These are phyloP conservation scores for Furcula furcula DNA, from an alignment of 2,888 invertebrate genomes.

Conservation along the genomic window DNA sequence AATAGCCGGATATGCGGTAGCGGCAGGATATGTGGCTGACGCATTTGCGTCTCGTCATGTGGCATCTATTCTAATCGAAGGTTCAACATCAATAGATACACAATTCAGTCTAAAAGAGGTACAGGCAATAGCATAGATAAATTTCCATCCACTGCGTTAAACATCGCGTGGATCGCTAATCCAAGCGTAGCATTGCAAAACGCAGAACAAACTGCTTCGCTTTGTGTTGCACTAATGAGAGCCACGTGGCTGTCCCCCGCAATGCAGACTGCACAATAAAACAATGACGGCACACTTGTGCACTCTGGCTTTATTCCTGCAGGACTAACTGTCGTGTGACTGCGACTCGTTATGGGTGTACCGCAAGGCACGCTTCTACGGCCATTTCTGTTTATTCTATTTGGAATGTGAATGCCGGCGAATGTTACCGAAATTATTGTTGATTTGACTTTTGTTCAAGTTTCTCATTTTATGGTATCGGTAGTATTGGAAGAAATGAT, in stretches of 20 bases:
- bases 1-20: constrained; percentile 63
- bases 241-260: constrained; percentile 80
- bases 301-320: constrained; percentile 73
- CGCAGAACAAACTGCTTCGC: constrained; percentile 76
- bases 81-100: constrained; percentile 26
- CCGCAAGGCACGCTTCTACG: constrained; percentile 56
- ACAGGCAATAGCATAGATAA: constrained; percentile 43
- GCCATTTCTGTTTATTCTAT: constrained; percentile 54
- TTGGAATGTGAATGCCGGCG: constrained; percentile 39
- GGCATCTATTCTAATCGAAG: constrained; percentile 56
- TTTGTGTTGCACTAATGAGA: constrained; percentile 78
- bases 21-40: constrained; percentile 60
- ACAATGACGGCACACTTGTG: constrained; percentile 73
- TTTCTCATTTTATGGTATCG: constrained; percentile 16
- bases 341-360: constrained; percentile 58
- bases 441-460: constrained; percentile 28
- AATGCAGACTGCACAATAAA: constrained; percentile 80
- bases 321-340: constrained; percentile 75
- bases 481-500: not conserved
- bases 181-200: constrained; percentile 74
- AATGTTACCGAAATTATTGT: constrained; percentile 42
- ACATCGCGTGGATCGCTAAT: constrained; percentile 68
- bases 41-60: constrained; percentile 54
- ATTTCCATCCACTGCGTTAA: constrained; percentile 67
- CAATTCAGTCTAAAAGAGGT: constrained; percentile 13